Conservation (phyloP, 1,140 invertebrate genomes). For the Belonocnema kinseyi region DNA sequence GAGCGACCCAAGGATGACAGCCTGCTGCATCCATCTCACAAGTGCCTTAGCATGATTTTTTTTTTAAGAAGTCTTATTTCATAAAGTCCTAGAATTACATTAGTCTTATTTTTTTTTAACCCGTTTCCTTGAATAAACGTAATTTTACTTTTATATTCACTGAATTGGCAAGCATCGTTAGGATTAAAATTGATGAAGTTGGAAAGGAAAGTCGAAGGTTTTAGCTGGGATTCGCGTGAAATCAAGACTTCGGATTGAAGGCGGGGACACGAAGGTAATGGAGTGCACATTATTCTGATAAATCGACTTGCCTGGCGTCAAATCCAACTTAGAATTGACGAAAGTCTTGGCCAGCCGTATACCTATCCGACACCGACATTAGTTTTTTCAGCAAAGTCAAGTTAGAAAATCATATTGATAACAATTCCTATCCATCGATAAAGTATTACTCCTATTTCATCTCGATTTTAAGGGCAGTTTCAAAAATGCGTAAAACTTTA, state of each 20-base stretch:
- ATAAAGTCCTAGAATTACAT: too few species aligned
- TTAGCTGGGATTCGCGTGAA: slow-evolving; percentile 48
- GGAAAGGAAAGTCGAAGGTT: background rate
- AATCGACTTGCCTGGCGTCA: slow-evolving; percentile 61
- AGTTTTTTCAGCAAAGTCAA: background rate
- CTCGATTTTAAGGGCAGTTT: too few species aligned
- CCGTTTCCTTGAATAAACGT: too few species aligned
- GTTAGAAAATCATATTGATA: slow-evolving; percentile 9
- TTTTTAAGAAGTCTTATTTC: too few species aligned
- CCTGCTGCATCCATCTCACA: too few species aligned
- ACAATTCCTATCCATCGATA: background rate
- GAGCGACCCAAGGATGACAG: too few species aligned
- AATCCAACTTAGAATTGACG: slow-evolving; percentile 57
- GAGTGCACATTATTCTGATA: slow-evolving; percentile 68
- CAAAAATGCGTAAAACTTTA: too few species aligned
- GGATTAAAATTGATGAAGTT: background rate
- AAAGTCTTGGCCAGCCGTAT: slow-evolving; percentile 55
- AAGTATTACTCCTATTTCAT: background rate
- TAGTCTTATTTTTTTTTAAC: too few species aligned
- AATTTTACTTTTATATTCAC: too few species aligned
- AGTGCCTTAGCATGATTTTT: too few species aligned
- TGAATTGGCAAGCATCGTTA: background rate
- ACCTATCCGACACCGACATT: slow-evolving; percentile 36
- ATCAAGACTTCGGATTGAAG: slow-evolving; percentile 57
- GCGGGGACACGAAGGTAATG: slow-evolving; percentile 65